A percentile compares a stretch with the other conserved stretches of the same genome.
These are phyloP conservation scores for Pseudachorutes palmiensis DNA, from an alignment of 1,140 invertebrate species.

Conservation along the genomic window DNA sequence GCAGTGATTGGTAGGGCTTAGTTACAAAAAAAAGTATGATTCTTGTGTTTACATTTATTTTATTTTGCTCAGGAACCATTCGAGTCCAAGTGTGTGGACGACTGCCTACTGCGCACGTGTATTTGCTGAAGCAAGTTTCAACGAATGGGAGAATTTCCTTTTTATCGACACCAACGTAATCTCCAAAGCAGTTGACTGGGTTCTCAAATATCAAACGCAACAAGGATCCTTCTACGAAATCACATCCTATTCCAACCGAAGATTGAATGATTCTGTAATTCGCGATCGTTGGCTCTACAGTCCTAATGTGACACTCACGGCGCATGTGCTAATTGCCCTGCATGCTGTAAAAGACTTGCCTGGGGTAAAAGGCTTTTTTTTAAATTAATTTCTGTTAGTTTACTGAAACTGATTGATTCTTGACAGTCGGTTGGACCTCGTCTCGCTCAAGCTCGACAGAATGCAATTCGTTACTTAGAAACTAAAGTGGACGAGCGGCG, in stretches of 20 bases:
- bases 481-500: constrained; percentile 60
- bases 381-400: too few species aligned
- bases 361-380: constrained; percentile 43
- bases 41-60: too few species aligned
- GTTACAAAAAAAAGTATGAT: too few species aligned
- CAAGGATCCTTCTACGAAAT: constrained; percentile 79
- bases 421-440: constrained; percentile 22
- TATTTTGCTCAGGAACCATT: constrained; percentile 60
- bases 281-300: constrained; percentile 18
- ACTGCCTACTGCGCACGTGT: constrained; percentile 75
- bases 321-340: constrained; percentile 77
- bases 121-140: constrained; percentile 80
- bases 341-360: constrained; percentile 72
- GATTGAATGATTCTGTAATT: constrained; percentile 54
- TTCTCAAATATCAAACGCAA: constrained; percentile 65
- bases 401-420: too few species aligned
- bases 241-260: constrained; percentile 68
- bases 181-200: constrained; percentile 64
- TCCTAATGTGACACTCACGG: constrained; percentile 73
- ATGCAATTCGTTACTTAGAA: constrained; percentile 72
- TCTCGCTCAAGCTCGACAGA: constrained; percentile 41
- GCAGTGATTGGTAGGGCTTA: constrained; percentile 68
- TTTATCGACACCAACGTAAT: constrained; percentile 76
- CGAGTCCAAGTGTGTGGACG: constrained; percentile 71
- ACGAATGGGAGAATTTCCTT: constrained; percentile 87